Base-by-base conservation (phyloP, 2,888 invertebrate genomes). In the Thereva nobilitata region DNA sequence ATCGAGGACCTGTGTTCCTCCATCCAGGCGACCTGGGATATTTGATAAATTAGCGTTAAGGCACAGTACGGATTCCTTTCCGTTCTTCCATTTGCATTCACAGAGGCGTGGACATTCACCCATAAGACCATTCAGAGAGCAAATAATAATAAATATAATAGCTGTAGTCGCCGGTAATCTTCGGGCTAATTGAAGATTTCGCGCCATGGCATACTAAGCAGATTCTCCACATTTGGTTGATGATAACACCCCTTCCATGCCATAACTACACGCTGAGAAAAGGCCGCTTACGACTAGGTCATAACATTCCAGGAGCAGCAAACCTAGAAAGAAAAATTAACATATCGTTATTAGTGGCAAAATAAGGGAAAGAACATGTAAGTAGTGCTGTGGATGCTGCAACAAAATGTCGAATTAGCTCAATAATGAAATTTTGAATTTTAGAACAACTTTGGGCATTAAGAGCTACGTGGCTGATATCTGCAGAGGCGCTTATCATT, bases 71-170 rank as follows among this genome's bases (percentile, higher is more conserved):
- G 91, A 89, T 82, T 92, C 92, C 80, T 93, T 93, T 75, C 92
- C 92, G 77, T 88, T 89, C 79, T 90, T 90, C 93, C 93, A 93
- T 82, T 92, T 92, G 84, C 93, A 93, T 81, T 92, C 91, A 82
- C 93, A 93, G 74, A 87, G 84, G 70, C 85, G 84, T 63, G 90
- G 90, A 78, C 91, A 91, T 74, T 88, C 88, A 76, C 87, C 86
- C 72, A 82, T 75, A 38, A 74, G 78, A 72, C 72, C 77, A 76
- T 75, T 83, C 81, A 74, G 56, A 35, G 83, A 83, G 72, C 75
- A 72, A 63, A 73, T 66, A 55, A 70, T 54, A 10, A 68, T 23
- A 38, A 69, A 54, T 35, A 68, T 9, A 8, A 69, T 35, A 10
- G 67, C 34, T 63, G 66, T 23, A 67, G 52, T 47, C 69, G 69